A percentile compares a stretch with the other conserved stretches of the same genome.
These are phyloP conservation scores for Eristalis tenax DNA, from an alignment of 2,888 invertebrate genomes.

Conservation along the genomic window DNA sequence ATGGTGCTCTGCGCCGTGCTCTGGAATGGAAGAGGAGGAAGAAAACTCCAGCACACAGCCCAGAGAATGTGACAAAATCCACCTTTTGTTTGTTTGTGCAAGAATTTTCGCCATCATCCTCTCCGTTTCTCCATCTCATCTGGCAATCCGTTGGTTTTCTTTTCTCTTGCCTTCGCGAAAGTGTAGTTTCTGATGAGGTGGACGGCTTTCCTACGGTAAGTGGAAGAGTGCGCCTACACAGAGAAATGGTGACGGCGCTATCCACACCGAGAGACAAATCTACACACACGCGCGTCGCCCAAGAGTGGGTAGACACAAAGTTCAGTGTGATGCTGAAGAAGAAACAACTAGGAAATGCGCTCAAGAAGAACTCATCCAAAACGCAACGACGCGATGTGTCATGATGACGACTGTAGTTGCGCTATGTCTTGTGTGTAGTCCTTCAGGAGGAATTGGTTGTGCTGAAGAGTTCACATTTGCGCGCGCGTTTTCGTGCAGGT, in stretches of 20 bases:
- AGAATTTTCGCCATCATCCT: conserved; percentile 62
- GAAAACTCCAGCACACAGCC: not conserved
- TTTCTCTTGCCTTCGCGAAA: not conserved
- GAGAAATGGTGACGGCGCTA: not conserved
- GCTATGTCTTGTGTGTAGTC: conserved; percentile 15
- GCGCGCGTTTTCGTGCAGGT: conserved; percentile 19
- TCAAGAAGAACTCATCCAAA: conserved; percentile 63
- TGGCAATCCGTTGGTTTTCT: not conserved
- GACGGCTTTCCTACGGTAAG: not conserved
- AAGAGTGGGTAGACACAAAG: not conserved
- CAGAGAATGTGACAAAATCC: conserved; percentile 69
- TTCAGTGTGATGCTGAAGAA: not conserved
- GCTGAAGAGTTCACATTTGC: conserved; percentile 36
- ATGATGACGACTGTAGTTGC: conserved; percentile 55
- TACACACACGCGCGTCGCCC: not conserved
- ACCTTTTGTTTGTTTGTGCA: conserved; percentile 69
- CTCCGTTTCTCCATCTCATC: conserved; percentile 6
- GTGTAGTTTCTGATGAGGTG: not conserved
- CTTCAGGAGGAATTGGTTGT: conserved; percentile 31
- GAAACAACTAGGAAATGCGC: conserved; percentile 60
- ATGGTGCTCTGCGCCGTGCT: conserved; percentile 22
- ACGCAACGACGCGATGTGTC: conserved; percentile 45
- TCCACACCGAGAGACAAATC: not conserved
- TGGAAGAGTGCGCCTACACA: not conserved
- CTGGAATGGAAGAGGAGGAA: conserved; percentile 8